Base-by-base conservation (phyloP, 2,113 vertebrate genomes). In the Strix uralensis region DNA sequence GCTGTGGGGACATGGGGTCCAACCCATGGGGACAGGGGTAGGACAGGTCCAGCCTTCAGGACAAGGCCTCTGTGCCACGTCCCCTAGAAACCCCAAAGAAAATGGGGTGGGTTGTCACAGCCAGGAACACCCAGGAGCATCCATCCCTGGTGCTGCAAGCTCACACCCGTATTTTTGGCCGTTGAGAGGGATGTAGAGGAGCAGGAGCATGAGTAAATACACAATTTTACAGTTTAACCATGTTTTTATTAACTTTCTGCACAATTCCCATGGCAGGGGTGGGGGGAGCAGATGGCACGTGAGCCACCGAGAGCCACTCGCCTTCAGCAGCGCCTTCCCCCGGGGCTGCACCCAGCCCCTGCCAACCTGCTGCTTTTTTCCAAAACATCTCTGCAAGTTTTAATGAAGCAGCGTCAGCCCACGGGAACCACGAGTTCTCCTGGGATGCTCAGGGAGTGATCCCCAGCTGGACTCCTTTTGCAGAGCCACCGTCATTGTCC, bases 361-460 rank as follows among this genome's bases (percentile, higher is more conserved):
- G 34, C 46, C 47, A 38, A 82, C 61, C 61, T 19, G 84, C 74
- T 38, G 81, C 70, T 44, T 54, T 75, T 91, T 93, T 80, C 96
- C 90, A 97, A 97, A 97, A 97, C 95, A 97, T 54, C 91, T 75
- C 44, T 11, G 47, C 83, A 9, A 40, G 40, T 66, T 94, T 84
- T 97, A 96, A 98, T 69, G 95, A 97, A 78, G 80, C 42, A 7
- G 75, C 29, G 9, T 32, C 86, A 59, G 44, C n/a, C 77, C 36
- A 1, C 5, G 2, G 70, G 66, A 42, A 40, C 55, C 40, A 6
- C 0, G 9, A 62, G 16, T 5, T 36, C 62, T 62, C 54, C 79
- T 34, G 77, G 16, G 65, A 25, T 36, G 71, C 47, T 91, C 65
- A 15, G 47, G 71, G 30, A 2, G 2, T 25, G 16, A n/a, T 44